Percentiles rank a stretch among this genome's conserved stretches.
phyloP scores from a whole-genome alignment of 2,797 vertebrate genomes.

The Pseudopleuronectes americanus region DNA sequence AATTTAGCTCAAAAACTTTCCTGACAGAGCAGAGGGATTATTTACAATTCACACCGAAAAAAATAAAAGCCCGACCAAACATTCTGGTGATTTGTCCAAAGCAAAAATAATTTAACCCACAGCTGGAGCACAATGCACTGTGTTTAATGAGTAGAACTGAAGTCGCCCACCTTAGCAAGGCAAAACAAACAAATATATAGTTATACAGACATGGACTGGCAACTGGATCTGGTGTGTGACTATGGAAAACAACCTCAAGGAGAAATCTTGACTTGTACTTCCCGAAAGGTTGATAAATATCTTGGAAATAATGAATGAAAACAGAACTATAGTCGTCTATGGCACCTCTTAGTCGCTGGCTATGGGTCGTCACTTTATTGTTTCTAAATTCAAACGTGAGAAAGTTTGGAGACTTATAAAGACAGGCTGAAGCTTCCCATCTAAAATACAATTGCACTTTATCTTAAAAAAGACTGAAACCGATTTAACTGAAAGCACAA shows the following conservation, averaged over 20 bases:
- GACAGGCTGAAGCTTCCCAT: neutral
- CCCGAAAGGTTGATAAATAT: neutral
- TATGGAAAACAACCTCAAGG: constrained; percentile 10
- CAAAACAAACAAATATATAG: constrained; percentile 5
- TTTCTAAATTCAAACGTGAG: constrained; percentile 1
- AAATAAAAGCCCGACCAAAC: constrained; percentile 24
- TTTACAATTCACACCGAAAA: constrained; percentile 56
- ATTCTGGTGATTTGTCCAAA: constrained; percentile 34
- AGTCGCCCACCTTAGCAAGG: constrained; percentile 48
- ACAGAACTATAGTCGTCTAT: constrained; percentile 37
- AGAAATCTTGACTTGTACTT: constrained; percentile 7
- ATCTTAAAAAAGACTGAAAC: constrained; percentile 26
- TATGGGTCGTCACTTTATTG: constrained; percentile 1
- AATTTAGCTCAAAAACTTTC: constrained; percentile 37
- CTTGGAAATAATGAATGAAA: constrained; percentile 15
- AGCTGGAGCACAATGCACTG: constrained; percentile 25
- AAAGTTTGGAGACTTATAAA: constrained; percentile 21
- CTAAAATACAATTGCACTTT: constrained; percentile 68
- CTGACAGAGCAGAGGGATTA: constrained; percentile 44
- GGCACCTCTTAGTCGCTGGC: constrained; percentile 62
- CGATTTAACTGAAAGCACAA: neutral
- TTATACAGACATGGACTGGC: constrained; percentile 23
- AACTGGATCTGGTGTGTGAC: constrained; percentile 8
- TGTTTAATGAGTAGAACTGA: constrained; percentile 24
- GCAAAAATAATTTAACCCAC: constrained; percentile 31